Base-by-base conservation (phyloP, 2,888 invertebrate genomes). In the Rotaria sp. region DNA sequence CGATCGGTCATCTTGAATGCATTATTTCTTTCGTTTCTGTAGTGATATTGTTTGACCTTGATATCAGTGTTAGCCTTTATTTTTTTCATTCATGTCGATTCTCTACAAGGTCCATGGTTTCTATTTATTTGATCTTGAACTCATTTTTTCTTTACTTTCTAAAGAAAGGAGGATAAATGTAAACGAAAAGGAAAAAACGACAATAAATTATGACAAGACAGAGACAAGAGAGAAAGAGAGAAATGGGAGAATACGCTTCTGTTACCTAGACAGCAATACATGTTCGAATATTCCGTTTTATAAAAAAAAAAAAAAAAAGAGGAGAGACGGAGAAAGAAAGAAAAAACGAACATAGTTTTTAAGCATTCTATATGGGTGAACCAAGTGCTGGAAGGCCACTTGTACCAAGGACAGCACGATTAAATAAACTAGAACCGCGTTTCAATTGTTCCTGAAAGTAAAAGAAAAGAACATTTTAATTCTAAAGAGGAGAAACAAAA, bases 401-500 rank as follows among this genome's bases (percentile, higher is more conserved):
- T n/a, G 10, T 45, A 80, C 45, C 45, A 10, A 80, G 26, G 45
- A 18, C 41, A n/a, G 80, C 45, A 45, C 80, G 80, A 45, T 80
- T 80, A 15, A 80, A 45, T 35, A 80, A 80, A 21, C 45, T 13
- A 5, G 80, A 80, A 80, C 80, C 80, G 4, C 80, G 80, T 80
- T 80, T 80, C n/a, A 80, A 80, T 80, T 80, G 80, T 45, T 80
- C 80, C 80, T 80, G 15, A 80, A 80, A 80, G 3, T 2, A 18
- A 10, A 45, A 52, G 21, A 80, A 30, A 35, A 50, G 50, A 59
- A 48, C 4, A 48, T 8, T 52, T 24, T 75, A 13, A n/a, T 26
- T 10, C 26, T 85, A 18, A 18, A 15, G 3, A 41, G 5, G 4
- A 7, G 35, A 41, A 38, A 38, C 4, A 2, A 52, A 52, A 26